A percentile compares a stretch with the other conserved stretches of the same genome.
phyloP scores from a whole-genome alignment of 2,113 vertebrate genomes.

The Ploceus nigricollis region DNA sequence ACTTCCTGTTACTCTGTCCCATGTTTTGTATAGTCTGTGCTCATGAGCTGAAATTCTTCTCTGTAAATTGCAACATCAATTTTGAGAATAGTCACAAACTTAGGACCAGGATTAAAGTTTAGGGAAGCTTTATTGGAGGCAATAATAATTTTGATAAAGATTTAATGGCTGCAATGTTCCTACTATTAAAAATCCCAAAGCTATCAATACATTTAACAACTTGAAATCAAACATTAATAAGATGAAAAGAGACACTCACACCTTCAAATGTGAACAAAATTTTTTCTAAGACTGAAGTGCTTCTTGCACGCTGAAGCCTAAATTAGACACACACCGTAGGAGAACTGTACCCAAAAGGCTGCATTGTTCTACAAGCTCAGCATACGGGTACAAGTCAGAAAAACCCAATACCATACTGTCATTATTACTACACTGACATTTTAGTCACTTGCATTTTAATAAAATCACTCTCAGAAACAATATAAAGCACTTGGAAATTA shows the following conservation, averaged over 20 bases:
- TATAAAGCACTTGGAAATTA: background rate
- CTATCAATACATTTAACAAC: background rate
- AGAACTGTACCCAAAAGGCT: background rate
- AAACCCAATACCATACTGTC: background rate
- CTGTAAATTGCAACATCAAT: background rate
- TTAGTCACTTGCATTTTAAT: background rate
- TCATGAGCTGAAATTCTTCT: background rate
- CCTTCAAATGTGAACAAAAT: background rate
- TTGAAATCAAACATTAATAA: background rate
- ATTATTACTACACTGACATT: background rate
- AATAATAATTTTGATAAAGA: background rate
- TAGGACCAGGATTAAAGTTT: background rate
- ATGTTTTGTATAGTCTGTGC: background rate
- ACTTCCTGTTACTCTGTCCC: background rate
- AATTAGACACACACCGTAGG: background rate
- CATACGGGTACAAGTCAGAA: background rate
- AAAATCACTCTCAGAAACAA: background rate
- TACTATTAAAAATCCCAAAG: background rate
- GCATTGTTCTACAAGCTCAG: background rate
- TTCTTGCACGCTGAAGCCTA: background rate
- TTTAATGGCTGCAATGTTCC: background rate
- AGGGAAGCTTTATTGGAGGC: background rate
- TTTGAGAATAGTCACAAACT: background rate
- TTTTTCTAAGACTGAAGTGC: background rate
- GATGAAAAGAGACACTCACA: background rate